A percentile compares a stretch with the other conserved stretches of the same genome.
phyloP scores from a whole-genome alignment of 1,140 invertebrate genomes.

The Cherax destructor region DNA sequence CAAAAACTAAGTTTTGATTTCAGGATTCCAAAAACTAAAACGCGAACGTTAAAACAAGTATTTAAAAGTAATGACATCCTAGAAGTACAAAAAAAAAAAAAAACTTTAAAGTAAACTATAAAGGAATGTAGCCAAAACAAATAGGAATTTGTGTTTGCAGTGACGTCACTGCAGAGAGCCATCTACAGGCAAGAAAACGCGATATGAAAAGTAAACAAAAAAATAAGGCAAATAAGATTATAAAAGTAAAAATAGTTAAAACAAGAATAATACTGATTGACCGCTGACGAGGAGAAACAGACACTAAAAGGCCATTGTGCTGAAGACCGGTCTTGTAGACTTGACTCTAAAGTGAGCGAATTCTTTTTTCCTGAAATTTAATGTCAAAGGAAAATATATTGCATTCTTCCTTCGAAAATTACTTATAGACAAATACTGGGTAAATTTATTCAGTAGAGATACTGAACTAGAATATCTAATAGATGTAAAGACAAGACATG shows the following conservation, averaged over 20 bases:
- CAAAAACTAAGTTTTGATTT: not conserved
- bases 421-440: no score
- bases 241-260: no score
- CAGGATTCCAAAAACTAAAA: not conserved
- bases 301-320: no score
- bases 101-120: constrained; percentile 32
- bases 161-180: not conserved
- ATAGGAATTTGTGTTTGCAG: constrained; percentile 1
- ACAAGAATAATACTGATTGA: constrained; percentile 55
- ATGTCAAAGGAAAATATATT: not conserved
- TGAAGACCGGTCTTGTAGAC: no score
- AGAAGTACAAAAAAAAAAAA: constrained; percentile 32
- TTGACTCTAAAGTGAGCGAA: no score
- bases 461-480: no score
- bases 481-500: no score
- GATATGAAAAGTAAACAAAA: not conserved
- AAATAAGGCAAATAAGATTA: constrained; percentile 14
- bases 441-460: no score
- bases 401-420: no score
- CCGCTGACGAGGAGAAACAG: constrained; percentile 13
- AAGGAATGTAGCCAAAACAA: constrained; percentile 56
- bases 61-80: constrained; percentile 3
- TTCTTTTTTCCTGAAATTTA: no score
- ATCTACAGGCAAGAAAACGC: no score
- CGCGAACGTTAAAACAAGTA: not conserved